Percentiles rank a stretch among this genome's conserved stretches.
Conservation (phyloP, 2,888 invertebrate genomes). For the Choristoneura rosaceana region DNA sequence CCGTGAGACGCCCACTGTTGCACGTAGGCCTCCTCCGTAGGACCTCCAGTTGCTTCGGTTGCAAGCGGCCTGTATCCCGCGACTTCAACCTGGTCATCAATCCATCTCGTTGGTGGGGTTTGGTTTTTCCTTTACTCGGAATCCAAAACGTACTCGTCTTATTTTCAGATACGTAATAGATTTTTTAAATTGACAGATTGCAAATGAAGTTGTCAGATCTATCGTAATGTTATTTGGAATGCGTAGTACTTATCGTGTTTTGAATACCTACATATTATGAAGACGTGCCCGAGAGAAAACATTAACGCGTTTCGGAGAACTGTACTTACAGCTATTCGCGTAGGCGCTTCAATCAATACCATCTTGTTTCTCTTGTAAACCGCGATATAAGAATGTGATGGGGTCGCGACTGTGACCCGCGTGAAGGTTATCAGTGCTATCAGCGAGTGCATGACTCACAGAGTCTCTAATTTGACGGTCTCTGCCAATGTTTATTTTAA, state of each 20-base stretch:
- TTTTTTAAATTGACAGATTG: too few relatives aligned
- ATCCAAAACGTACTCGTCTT: too few relatives aligned
- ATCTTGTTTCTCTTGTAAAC: conserved; percentile 32
- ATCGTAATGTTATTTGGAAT: too few relatives aligned
- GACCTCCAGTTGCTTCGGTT: too few relatives aligned
- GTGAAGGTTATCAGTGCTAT: conserved; percentile 50
- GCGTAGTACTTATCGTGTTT: background rate
- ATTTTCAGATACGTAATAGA: too few relatives aligned
- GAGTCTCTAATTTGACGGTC: conserved; percentile 73
- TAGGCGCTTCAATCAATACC: conserved; percentile 39
- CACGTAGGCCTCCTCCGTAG: too few relatives aligned
- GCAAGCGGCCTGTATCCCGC: too few relatives aligned
- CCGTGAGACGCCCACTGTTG: too few relatives aligned
- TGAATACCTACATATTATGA: conserved; percentile 10
- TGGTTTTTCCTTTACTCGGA: too few relatives aligned
- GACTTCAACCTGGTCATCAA: too few relatives aligned
- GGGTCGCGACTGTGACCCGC: conserved; percentile 43
- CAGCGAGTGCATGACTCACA: conserved; percentile 51
- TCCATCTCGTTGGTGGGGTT: too few relatives aligned
- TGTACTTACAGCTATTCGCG: conserved; percentile 20
- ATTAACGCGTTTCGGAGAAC: conserved; percentile 32
- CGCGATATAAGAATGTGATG: conserved; percentile 33
- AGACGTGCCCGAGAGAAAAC: conserved; percentile 28
- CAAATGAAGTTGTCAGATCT: too few relatives aligned
- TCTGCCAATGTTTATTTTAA: conserved; percentile 74